Conservation (phyloP, 2,797 vertebrate species). For the Hemitrygon akajei region DNA sequence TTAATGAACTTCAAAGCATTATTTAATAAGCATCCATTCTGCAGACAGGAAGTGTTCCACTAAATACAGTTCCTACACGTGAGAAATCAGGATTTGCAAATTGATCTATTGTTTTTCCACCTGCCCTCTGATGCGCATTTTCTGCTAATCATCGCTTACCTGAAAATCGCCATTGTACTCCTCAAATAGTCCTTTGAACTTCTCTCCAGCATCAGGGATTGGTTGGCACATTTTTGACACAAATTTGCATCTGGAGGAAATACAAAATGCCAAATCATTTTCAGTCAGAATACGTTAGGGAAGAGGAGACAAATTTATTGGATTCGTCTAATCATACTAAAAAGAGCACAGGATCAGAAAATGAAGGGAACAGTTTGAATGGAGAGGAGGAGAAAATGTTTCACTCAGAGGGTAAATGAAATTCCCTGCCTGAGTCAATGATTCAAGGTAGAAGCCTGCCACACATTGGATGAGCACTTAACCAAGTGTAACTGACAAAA, state of each 20-base stretch:
- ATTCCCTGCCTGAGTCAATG: too few relatives aligned
- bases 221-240: neutral
- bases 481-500: too few relatives aligned
- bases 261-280: neutral
- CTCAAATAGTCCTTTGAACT: conserved; percentile 20
- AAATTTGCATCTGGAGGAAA: neutral
- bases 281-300: neutral
- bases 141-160: neutral
- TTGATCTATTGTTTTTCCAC: neutral
- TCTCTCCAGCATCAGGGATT: neutral
- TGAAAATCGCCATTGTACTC: conserved; percentile 24
- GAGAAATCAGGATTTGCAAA: too few relatives aligned
- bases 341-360: neutral
- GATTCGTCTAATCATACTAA: neutral
- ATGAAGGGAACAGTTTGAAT: too few relatives aligned
- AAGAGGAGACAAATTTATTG: neutral
- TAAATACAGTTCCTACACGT: too few relatives aligned
- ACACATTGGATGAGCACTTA: too few relatives aligned
- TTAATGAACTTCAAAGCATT: too few relatives aligned
- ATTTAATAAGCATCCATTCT: too few relatives aligned
- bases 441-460: too few relatives aligned
- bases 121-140: neutral
- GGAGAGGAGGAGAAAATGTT: too few relatives aligned
- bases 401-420: too few relatives aligned
- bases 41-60: too few relatives aligned